Evolutionary conservation across 1,140 invertebrate genomes (phyloP), one percentile per base, ranked within the genome.

Genomic region (Eupristina koningsbergeri): DNA sequence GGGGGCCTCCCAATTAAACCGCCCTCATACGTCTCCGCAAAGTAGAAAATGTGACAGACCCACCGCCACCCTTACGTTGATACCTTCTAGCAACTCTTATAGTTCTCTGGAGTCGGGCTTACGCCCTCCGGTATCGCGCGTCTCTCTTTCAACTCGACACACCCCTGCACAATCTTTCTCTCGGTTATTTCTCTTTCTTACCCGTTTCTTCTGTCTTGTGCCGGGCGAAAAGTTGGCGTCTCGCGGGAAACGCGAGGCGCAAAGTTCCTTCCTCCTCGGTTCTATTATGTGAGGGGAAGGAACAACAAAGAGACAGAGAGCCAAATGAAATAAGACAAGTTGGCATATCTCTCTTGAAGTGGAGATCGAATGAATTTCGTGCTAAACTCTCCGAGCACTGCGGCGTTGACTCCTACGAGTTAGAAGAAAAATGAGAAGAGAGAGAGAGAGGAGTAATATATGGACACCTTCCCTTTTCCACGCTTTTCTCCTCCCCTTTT

Each of bases 31-130:
- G 88, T 91, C 89, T 91, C 87, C 85, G 87, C 85, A 89, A 91
- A 91, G 89, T 91, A 91, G 89, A 92, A 91, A 92, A 91, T 91
- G 91, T 88, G 89, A 92, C 90, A 89, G 84, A 31, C 74, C 19
- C 7, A 58, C 45, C 71, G 84, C 86, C 83, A 86, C 87, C 86
- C 88, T 39, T 87, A 79, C 36, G 31, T 64, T 19, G 29, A 31
- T 77, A 84, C 69, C 83, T 82, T 82, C 47, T 9, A 36, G 36
- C 64, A 41, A 34, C 41, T 64, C 53, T 63, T 36, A 67, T 69
- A 34, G 69, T 80, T 63, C 41, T 39, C 41, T 41, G 41, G 39
- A 47, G 34, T 61, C 26, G 41, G 50, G 34, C 63, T 81, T 74
- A 80, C 80, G 53, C 78, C 64, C 80, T 79, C 67, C 53, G 50